Conservation (phyloP, 2,888 invertebrate genomes). For the Parapristionchus giblindavisi region DNA sequence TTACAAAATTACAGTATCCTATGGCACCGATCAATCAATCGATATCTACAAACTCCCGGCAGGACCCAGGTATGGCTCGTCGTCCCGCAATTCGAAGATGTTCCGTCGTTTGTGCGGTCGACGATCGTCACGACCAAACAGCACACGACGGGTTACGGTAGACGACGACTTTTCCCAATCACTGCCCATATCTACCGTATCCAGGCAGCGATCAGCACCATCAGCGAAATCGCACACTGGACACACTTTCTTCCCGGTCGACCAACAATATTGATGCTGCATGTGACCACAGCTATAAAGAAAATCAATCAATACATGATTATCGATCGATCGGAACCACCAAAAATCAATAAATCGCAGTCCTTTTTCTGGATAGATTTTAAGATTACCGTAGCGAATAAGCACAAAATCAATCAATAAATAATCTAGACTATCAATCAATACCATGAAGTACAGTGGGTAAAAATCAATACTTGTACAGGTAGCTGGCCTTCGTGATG, state of each 20-base stretch:
- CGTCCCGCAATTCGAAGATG: slow-evolving; percentile 42
- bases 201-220: neutral
- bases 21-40: too few species aligned
- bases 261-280: slow-evolving; percentile 44
- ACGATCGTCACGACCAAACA: slow-evolving; percentile 5
- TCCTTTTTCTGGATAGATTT: neutral
- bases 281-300: slow-evolving; percentile 46
- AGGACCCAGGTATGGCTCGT: slow-evolving; percentile 33
- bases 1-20: too few species aligned
- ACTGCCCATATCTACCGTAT: too few species aligned
- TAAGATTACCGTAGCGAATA: neutral
- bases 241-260: slow-evolving; percentile 8
- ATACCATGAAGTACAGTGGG: neutral
- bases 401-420: too few species aligned
- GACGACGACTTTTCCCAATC: slow-evolving; percentile 17
- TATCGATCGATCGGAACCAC: too few species aligned
- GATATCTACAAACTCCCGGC: slow-evolving; percentile 19
- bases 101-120: slow-evolving; percentile 29
- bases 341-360: neutral
- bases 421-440: neutral
- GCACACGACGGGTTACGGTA: neutral
- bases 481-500: slow-evolving; percentile 39
- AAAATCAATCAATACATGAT: too few species aligned
- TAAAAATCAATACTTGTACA: slow-evolving; percentile 42
- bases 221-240: neutral